Evolutionary conservation across 2,797 vertebrate genomes (phyloP), one percentile per base, ranked within the genome.

Genomic region (Neomorphus geoffroyi): DNA sequence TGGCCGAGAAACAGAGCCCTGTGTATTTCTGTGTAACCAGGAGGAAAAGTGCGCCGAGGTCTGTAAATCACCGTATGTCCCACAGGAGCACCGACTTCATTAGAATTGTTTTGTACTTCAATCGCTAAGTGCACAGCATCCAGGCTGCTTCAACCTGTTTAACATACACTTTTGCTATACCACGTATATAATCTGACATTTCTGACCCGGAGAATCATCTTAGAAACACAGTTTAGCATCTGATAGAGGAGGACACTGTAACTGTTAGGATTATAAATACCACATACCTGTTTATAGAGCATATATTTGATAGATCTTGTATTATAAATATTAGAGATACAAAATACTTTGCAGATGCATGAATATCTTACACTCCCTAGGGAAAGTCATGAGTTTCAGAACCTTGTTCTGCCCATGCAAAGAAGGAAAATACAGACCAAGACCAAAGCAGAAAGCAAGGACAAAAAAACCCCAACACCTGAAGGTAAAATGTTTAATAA

Each of bases 101-200:
- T 37, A 9, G 5, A 41, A 37, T 2, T 32, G 27, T 2, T 50
- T 8, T 11, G 27, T 37, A 13, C n/a, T 45, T 37, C 12, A 22
- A 18, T 46, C 50, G 83, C 43, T 45, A 24, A 66, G 16, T 1
- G 26, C 65, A 18, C 9, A 13, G 27, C 26, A 23, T 1, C 18
- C 3, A 1, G n/a, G 50, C 45, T 28, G 53, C 32, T 19, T 10
- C 60, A 8, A 1, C 58, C 64, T 6, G 3, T 2, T 18, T 6
- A 6, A 13, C 13, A 46, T 11, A 17, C 53, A 33, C 22, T 53
- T 26, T 15, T 5, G 18, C 14, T 14, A 4, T 2, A 17, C 22
- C 10, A 0, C 0, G 18, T 4, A 3, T 2, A 5, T 2, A 10
- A n/a, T 16, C 4, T 6, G 67, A 6, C 33, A 11, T 12, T 50